Base-by-base conservation (phyloP, 2,797 vertebrate genomes). In the Sebastolobus altivelis region DNA sequence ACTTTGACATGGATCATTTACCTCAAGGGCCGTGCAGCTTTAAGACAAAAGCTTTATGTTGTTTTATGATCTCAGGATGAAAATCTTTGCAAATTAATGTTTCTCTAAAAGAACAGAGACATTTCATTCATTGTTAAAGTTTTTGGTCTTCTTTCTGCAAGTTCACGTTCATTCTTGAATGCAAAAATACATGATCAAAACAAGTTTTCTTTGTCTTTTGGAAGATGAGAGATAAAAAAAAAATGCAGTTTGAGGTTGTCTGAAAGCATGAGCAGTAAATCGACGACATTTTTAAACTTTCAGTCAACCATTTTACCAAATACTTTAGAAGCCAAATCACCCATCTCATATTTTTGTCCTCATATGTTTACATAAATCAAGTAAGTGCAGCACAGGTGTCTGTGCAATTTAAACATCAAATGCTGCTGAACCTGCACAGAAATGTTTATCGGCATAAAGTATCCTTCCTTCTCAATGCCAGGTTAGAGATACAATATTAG, bases 181-280 rank as follows among this genome's bases (percentile, higher is more conserved):
- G 89, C 92, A 89, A 95, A 95, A 94, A 92, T 84, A 92, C 3
- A 89, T 93, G 87, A 95, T 95, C 95, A 94, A 94, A 96, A 95
- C 93, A 96, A 95, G 92, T 85, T 94, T 94, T 91, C 81, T 49
- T 25, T 84, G 77, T 93, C 87, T 94, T 92, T 82, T 65, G 6
- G 4, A 66, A 89, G 89, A 94, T 93, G 94, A 95, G 93, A 95
- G 91, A 95, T 79, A 89, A 88, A 87, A 94, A 95, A 95, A 89
- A 90, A 87, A 95, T 95, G 54, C 94, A 94, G 93, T 95, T 96
- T 94, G 72, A 91, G 87, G 95, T 94, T 95, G 80, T 89, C 58
- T 27, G 22, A 71, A 46, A 69, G 7, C 18, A 85, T 81, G 83
- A 94, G 92, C 93, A 95, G 94, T 94, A 95, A 95, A 95, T 96